These are phyloP conservation scores for Erpornis zantholeuca DNA, from an alignment of 2,113 vertebrate genomes.

Conservation along the genomic window DNA sequence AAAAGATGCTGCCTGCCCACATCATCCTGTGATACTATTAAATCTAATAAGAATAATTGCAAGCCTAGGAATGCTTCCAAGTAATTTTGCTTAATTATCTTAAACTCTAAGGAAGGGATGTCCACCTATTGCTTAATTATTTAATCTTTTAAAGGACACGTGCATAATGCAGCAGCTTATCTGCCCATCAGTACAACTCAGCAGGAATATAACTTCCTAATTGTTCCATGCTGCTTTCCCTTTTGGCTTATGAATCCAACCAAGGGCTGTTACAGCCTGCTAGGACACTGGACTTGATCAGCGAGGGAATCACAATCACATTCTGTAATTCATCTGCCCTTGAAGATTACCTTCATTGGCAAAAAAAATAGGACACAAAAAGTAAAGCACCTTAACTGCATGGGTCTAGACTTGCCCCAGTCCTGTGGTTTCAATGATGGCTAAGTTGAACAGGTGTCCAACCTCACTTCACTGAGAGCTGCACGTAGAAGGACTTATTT, in stretches of 20 bases:
- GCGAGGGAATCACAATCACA: neutral
- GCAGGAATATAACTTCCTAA: neutral
- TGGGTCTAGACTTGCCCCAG: neutral
- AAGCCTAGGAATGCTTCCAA: neutral
- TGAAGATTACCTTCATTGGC: neutral
- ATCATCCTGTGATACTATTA: neutral
- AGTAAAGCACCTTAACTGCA: neutral
- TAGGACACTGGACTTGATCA: neutral
- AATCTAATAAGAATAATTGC: conserved; percentile 36
- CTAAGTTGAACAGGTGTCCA: neutral
- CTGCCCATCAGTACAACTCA: neutral
- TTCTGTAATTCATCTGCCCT: neutral
- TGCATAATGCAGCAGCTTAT: neutral
- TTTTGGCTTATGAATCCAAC: neutral
- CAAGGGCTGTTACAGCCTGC: neutral
- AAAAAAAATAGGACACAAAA: neutral
- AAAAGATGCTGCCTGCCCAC: conserved; percentile 2
- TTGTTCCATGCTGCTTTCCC: neutral
- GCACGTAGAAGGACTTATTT: neutral
- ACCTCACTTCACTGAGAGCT: neutral
- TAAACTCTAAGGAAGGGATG: conserved; percentile 26
- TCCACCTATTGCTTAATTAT: conserved; percentile 44
- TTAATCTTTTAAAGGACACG: neutral
- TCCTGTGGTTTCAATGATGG: neutral
- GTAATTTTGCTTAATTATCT: conserved; percentile 45